These are phyloP conservation scores for Noctua pronuba DNA, from an alignment of 2,888 invertebrate species.

Conservation along the genomic window DNA sequence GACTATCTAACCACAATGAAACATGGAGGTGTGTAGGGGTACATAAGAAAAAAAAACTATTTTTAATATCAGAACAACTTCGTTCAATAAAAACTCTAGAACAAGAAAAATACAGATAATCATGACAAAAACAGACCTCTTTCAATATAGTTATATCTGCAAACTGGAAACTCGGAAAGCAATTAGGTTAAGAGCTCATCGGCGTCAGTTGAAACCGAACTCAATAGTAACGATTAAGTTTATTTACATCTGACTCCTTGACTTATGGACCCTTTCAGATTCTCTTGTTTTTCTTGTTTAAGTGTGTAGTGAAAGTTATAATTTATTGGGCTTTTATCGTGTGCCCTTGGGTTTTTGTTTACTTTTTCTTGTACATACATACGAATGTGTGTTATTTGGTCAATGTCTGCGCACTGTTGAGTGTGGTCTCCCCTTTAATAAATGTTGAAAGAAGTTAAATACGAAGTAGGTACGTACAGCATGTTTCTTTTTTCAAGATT, in stretches of 20 bases:
- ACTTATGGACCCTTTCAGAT: constrained; percentile 24
- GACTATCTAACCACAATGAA: neutral
- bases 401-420: neutral
- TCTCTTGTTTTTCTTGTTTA: constrained; percentile 43
- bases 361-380: neutral
- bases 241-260: constrained; percentile 36
- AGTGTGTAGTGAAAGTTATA: constrained; percentile 37
- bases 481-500: too few species aligned
- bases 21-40: neutral
- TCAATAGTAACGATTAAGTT: constrained; percentile 32
- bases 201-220: constrained; percentile 25
- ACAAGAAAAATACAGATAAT: neutral
- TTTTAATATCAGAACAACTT: neutral
- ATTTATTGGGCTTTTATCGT: constrained; percentile 54
- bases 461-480: too few species aligned
- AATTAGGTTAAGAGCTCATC: constrained; percentile 58
- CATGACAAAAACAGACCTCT: constrained; percentile 12
- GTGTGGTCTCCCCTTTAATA: neutral
- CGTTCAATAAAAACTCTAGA: neutral
- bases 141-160: constrained; percentile 15
- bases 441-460: neutral
- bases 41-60: neutral
- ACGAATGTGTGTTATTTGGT: neutral
- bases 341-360: constrained; percentile 16
- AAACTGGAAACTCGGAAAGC: constrained; percentile 37